phyloP scores from a whole-genome alignment of 37 sponge, comb jelly and placozoan species.

The Beroe forskalii region DNA sequence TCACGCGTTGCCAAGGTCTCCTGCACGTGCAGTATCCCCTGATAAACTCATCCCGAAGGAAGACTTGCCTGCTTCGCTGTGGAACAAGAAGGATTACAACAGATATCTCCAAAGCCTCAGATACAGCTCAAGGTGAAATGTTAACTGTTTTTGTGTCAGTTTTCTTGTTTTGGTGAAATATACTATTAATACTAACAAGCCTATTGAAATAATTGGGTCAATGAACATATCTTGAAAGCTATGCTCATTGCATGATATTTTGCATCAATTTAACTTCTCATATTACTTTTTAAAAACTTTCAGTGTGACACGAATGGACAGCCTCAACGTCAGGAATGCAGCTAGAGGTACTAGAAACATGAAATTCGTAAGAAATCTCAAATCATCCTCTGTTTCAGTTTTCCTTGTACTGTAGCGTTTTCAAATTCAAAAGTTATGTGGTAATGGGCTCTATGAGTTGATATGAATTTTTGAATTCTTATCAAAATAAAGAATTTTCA shows the following conservation, averaged over 20 bases:
- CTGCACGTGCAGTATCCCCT: not conserved
- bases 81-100: constrained; percentile 41
- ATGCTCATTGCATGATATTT: too few species aligned
- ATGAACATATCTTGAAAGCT: too few species aligned
- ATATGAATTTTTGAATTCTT: too few species aligned
- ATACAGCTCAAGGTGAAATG: not conserved
- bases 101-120: not conserved
- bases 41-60: not conserved
- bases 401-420: not conserved
- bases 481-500: too few species aligned
- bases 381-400: too few species aligned
- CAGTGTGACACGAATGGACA: not conserved
- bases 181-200: too few species aligned
- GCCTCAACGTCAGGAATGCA: not conserved
- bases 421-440: not conserved
- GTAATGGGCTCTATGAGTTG: too few species aligned
- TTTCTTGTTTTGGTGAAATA: not conserved
- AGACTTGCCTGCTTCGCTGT: not conserved
- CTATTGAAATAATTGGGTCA: too few species aligned
- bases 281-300: not conserved
- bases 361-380: too few species aligned
- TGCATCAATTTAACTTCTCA: not conserved
- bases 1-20: too few species aligned
- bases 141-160: not conserved
- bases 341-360: not conserved